phyloP scores from a whole-genome alignment of 2,888 invertebrate genomes.

The Apamea sordens region DNA sequence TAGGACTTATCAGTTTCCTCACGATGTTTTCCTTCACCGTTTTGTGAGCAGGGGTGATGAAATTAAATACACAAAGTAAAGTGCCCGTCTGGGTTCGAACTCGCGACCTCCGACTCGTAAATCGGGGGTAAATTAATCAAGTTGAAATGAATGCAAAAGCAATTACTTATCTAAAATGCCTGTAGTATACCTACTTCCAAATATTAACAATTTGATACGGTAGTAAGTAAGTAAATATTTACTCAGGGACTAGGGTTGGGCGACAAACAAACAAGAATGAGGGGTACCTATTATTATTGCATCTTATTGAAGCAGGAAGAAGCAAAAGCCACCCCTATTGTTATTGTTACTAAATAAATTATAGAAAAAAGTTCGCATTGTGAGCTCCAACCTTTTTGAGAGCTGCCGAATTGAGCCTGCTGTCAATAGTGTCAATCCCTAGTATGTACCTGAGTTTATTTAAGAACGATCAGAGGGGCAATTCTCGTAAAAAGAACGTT shows the following conservation, averaged over 20 bases:
- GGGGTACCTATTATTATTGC: conserved; percentile 47
- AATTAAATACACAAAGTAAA: neutral
- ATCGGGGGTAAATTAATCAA: neutral
- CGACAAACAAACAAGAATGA: conserved; percentile 33
- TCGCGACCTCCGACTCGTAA: neutral
- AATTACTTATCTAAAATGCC: conserved; percentile 32
- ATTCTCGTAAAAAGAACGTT: too few species aligned
- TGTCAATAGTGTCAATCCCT: too few species aligned
- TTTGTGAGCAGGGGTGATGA: neutral
- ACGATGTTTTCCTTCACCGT: neutral
- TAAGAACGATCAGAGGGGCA: too few species aligned
- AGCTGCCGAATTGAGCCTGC: too few species aligned
- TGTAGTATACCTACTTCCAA: conserved; percentile 24
- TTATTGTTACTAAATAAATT: conserved; percentile 3
- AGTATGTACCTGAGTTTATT: too few species aligned
- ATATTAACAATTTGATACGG: conserved; percentile 38
- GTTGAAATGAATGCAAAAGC: conserved; percentile 25
- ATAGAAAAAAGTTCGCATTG: neutral
- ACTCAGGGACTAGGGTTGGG: conserved; percentile 35
- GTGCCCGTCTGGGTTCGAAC: neutral
- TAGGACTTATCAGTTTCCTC: neutral
- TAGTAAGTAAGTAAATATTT: conserved; percentile 45
- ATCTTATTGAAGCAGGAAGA: conserved; percentile 14
- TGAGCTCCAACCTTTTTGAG: conserved; percentile 1
- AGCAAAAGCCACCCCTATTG: conserved; percentile 5